Evolutionary conservation across 2,888 invertebrate species (phyloP).

Genomic region (Callimorpha dominula): DNA sequence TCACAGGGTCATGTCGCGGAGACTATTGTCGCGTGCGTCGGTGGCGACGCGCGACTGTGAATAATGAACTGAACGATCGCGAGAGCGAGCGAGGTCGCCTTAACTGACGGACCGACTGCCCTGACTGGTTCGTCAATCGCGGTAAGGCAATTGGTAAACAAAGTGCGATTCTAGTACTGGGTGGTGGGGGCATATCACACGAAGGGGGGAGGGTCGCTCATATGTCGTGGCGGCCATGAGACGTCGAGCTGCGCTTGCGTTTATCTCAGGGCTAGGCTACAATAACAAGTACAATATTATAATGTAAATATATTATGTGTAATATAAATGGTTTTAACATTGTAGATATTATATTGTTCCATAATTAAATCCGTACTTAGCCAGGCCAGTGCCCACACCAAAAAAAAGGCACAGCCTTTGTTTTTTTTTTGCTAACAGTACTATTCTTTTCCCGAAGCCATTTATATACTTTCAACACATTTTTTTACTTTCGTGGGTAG

Average conservation of each 20-base stretch:
- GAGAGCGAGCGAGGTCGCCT: constrained; percentile 94
- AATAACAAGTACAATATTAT: constrained; percentile 21
- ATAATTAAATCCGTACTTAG: background rate
- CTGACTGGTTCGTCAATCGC: constrained; percentile 82
- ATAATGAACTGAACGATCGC: constrained; percentile 69
- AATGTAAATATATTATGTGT: constrained; percentile 12
- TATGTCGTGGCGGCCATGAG: constrained; percentile 91
- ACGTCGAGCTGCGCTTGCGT: constrained; percentile 92
- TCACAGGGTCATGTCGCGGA: constrained; percentile 83
- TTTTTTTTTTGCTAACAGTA: no score
- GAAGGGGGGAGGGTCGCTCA: constrained; percentile 94
- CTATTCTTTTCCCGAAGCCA: no score
- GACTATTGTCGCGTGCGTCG: constrained; percentile 80
- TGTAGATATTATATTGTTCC: background rate
- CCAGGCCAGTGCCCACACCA: no score
- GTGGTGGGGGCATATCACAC: constrained; percentile 71
- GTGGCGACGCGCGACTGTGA: constrained; percentile 78
- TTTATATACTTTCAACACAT: no score
- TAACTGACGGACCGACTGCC: constrained; percentile 82
- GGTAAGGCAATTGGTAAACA: constrained; percentile 82
- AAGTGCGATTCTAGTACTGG: constrained; percentile 73
- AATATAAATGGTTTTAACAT: constrained; percentile 2
- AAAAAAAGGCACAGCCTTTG: no score
- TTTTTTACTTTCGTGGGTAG: no score
- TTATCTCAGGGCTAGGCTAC: constrained; percentile 72